Conservation (phyloP, 92 coral and sea anemone genomes). For the Bergia sp. region DNA sequence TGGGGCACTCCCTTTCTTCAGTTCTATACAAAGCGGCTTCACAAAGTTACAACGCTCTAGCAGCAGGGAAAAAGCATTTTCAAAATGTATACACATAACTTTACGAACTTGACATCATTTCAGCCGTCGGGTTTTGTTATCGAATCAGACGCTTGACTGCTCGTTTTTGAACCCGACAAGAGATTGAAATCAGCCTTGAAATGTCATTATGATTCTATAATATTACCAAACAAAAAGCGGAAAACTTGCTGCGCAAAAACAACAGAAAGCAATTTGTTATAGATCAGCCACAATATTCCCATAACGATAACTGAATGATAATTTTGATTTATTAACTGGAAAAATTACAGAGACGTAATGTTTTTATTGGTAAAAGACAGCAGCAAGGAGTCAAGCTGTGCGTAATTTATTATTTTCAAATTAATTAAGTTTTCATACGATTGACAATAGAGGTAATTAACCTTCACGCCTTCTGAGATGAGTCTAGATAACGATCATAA, state of each 20-base stretch:
- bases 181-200: conserved; percentile 36
- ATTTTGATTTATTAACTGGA: conserved; percentile 35
- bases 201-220: conserved; percentile 12
- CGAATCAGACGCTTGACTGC: conserved; percentile 18
- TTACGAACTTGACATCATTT: background rate
- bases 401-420: conserved; percentile 51
- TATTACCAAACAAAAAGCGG: conserved; percentile 25
- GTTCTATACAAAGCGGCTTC: conserved; percentile 44
- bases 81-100: background rate
- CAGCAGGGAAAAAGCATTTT: background rate
- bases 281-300: conserved; percentile 25
- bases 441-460: conserved; percentile 38
- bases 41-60: conserved; percentile 45
- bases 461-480: conserved; percentile 41
- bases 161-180: conserved; percentile 17
- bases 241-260: background rate
- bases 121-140: background rate
- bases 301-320: conserved; percentile 29
- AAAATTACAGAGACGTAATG: conserved; percentile 24
- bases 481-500: background rate
- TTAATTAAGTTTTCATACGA: conserved; percentile 41
- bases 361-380: conserved; percentile 25
- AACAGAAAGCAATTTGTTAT: conserved; percentile 19
- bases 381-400: conserved; percentile 32
- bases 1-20: background rate